Percentiles rank a stretch among this genome's conserved stretches.
Evolutionary conservation across 2,888 invertebrate genomes (phyloP).

Genomic region (Mactromeris polynyma): DNA sequence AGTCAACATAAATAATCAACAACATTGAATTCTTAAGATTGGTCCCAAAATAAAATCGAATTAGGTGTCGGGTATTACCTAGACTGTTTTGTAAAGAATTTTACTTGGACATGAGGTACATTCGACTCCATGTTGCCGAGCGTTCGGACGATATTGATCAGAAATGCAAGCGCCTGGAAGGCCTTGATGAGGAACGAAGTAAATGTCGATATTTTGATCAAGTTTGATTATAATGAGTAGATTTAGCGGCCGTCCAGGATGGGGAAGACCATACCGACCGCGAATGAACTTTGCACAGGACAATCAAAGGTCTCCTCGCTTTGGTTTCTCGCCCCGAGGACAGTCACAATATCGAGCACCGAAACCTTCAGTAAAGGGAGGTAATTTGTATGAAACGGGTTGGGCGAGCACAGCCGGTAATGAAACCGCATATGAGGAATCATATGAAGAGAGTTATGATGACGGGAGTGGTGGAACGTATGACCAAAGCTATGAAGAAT

Average conservation of each 20-base stretch:
- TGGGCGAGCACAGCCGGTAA: not conserved
- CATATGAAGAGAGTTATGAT: not conserved
- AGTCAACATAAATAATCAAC: not conserved
- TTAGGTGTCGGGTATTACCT: constrained; percentile 60
- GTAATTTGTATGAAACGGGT: not conserved
- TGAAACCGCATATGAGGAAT: not conserved
- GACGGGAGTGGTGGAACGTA: not conserved
- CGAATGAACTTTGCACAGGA: not conserved
- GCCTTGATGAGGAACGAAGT: not conserved
- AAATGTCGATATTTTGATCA: not conserved
- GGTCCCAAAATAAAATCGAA: too few species aligned
- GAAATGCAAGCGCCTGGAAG: not conserved
- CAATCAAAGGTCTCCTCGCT: not conserved
- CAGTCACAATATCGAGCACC: not conserved
- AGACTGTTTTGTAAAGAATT: constrained; percentile 82
- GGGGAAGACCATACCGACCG: not conserved
- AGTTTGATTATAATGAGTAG: constrained; percentile 1
- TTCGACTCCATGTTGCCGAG: constrained; percentile 56
- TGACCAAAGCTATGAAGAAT: too few species aligned
- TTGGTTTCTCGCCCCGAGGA: not conserved
- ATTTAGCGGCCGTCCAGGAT: not conserved
- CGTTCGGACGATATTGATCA: not conserved
- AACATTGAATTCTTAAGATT: too few species aligned
- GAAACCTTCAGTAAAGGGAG: not conserved
- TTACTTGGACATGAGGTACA: constrained; percentile 80